Conservation (phyloP, 2,113 vertebrate species). For the Pavo muticus region DNA sequence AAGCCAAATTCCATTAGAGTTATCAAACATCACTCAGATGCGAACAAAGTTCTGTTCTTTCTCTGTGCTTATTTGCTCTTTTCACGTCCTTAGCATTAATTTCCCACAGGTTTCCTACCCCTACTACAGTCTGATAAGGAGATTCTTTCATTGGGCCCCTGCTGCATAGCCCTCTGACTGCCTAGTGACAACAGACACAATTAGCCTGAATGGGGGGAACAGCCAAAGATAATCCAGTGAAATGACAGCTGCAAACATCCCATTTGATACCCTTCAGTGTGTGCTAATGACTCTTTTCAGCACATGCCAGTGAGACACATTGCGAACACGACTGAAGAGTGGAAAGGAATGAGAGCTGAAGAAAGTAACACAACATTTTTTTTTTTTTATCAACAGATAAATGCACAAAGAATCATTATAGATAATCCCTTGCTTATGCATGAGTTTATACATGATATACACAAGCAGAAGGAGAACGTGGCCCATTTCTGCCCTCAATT, state of each 20-base stretch:
- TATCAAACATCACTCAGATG: neutral
- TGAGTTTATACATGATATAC: neutral
- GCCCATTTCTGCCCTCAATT: conserved; percentile 18
- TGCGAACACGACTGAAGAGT: conserved; percentile 25
- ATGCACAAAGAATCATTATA: neutral
- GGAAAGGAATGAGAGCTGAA: neutral
- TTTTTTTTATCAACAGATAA: conserved; percentile 7
- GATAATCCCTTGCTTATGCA: conserved; percentile 4
- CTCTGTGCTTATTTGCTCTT: neutral
- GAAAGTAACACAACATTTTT: conserved; percentile 11
- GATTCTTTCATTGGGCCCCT: neutral
- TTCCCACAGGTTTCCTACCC: neutral
- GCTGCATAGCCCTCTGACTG: neutral
- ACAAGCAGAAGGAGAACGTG: neutral
- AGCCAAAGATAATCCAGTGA: conserved; percentile 67
- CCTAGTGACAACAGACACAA: conserved; percentile 62
- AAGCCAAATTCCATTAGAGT: neutral
- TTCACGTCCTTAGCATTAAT: neutral
- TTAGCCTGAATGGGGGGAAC: conserved; percentile 34
- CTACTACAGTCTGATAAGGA: neutral
- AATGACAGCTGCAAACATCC: conserved; percentile 74
- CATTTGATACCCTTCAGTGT: conserved; percentile 60
- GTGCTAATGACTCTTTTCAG: conserved; percentile 72
- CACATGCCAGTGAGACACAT: conserved; percentile 56
- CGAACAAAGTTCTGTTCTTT: neutral